Evolutionary conservation across 2,113 vertebrate genomes (phyloP).

Genomic region (Psophia crepitans): DNA sequence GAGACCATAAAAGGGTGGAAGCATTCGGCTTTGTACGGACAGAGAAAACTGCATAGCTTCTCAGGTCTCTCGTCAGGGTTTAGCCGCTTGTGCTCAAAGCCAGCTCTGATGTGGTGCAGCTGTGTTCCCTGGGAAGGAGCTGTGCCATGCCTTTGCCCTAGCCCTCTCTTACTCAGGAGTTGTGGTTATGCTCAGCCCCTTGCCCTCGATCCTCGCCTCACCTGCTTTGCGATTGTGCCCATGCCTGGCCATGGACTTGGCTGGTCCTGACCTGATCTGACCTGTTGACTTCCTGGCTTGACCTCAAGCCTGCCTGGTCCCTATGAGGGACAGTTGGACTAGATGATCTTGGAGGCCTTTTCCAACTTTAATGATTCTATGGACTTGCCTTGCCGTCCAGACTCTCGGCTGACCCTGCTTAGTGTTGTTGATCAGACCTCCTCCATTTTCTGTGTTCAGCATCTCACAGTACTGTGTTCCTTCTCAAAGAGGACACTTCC

Average conservation of each 20-base stretch:
- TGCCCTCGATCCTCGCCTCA: not conserved
- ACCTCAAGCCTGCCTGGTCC: not conserved
- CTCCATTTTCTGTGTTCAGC: not conserved
- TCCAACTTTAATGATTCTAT: no score
- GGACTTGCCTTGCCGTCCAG: not conserved
- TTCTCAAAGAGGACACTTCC: accelerated
- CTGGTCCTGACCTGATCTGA: not conserved
- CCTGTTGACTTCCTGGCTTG: not conserved
- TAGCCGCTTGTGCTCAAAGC: not conserved
- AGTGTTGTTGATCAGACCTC: accelerated
- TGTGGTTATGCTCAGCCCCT: not conserved
- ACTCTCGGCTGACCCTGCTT: not conserved
- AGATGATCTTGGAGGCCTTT: no score
- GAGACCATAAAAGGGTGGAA: not conserved
- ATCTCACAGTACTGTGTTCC: not conserved
- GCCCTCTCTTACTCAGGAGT: not conserved
- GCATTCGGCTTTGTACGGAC: not conserved
- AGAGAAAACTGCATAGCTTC: not conserved
- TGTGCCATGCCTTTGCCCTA: not conserved
- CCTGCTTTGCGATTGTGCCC: not conserved
- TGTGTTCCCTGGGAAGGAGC: not conserved
- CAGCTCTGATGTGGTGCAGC: not conserved
- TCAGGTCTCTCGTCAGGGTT: not conserved
- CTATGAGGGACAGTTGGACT: no score
- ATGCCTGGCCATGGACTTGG: not conserved